Evolutionary conservation across 2,888 invertebrate species (phyloP), one percentile per base, ranked within the genome.

Genomic region (Busseola fusca): DNA sequence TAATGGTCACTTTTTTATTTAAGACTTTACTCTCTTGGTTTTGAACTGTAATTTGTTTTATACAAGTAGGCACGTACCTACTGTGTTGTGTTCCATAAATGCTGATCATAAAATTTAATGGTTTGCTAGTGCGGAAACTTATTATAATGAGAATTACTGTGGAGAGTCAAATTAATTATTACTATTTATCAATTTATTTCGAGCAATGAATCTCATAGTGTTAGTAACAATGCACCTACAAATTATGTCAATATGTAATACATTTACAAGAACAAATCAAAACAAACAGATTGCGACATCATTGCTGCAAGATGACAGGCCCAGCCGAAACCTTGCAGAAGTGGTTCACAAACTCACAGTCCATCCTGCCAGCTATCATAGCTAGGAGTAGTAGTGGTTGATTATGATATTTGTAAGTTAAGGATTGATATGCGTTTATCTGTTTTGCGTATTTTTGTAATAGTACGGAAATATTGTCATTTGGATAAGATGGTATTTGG

Each of bases 1-100:
- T 92, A 92, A 92, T 92, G 88, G 89, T 88, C 87, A 80, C 90
- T 92, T 92, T 93, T 93, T 90, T 79, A 78, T 93, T 90, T 76
- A 76, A 88, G 80, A 82, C 86, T 88, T 88, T 69, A 67, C 86
- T 88, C 87, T 89, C 87, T 90, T 88, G 84, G n/a, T 87, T 84
- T 86, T 82, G 74, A 82, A 82, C 76, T 76, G 83, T 84, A 83
- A 84, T 88, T 87, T 87, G 84, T 85, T 86, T 86, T 82, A 69
- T 81, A 80, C 81, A 84, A 86, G 87, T 84, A 86, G 69, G 69
- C 81, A 72, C 71, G 81, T 81, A 79, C n/a, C n/a, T n/a, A n/a
- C 58, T 65, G 45, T 72, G 59, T 72, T 72, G 58, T 63, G 72
- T 74, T 78, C 71, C 66, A 37, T 72, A 67, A 82, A 70, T 68